These are phyloP conservation scores for Burhinus bistriatus DNA, from an alignment of 2,113 vertebrate genomes.

Conservation along the genomic window DNA sequence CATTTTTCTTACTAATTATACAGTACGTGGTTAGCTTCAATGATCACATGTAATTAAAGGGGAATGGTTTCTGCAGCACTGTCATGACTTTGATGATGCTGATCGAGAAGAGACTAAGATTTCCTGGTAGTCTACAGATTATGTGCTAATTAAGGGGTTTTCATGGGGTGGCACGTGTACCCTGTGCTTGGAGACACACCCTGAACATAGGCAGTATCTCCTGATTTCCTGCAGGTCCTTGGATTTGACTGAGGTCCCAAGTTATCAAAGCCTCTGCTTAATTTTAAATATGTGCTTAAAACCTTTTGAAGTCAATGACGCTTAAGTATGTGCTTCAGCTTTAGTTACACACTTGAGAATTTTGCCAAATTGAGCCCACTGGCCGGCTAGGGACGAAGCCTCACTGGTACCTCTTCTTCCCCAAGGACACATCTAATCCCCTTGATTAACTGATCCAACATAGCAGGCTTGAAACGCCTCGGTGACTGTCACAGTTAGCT, in stretches of 20 bases:
- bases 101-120: neutral
- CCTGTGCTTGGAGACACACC: neutral
- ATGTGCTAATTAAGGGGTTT: neutral
- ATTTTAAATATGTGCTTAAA: neutral
- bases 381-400: neutral
- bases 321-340: neutral
- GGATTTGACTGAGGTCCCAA: neutral
- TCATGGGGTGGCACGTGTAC: neutral
- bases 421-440: neutral
- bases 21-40: neutral
- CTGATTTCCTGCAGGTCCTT: neutral
- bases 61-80: neutral
- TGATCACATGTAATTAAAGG: neutral
- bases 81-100: neutral
- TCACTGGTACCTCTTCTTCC: neutral
- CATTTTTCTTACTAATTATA: constrained; percentile 19
- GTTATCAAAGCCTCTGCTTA: neutral
- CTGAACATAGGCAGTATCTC: neutral
- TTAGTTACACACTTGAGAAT: neutral
- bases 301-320: neutral
- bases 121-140: neutral
- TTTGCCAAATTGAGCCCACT: rapidly evolving
- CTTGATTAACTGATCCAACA: neutral
- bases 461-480: neutral
- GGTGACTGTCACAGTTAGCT: neutral